Percentiles rank a stretch among this genome's conserved stretches.
phyloP scores from a whole-genome alignment of 2,888 invertebrate species.

The Auanema freiburgensis region DNA sequence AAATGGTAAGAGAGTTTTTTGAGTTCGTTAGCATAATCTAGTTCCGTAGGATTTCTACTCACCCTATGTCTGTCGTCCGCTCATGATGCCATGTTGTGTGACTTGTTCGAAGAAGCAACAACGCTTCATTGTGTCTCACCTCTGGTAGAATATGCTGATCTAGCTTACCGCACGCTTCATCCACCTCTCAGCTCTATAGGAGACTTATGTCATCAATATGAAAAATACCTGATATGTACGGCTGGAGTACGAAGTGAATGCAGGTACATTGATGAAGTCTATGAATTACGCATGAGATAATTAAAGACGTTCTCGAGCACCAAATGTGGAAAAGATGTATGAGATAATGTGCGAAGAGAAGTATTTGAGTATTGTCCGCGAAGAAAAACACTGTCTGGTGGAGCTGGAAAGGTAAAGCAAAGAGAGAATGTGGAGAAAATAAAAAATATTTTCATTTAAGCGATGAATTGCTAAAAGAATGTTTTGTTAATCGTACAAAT shows the following conservation, averaged over 20 bases:
- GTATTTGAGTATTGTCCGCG: slow-evolving; percentile 38
- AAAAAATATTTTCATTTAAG: slow-evolving; percentile 18
- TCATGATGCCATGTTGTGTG: slow-evolving; percentile 25
- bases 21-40: not conserved
- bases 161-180: slow-evolving; percentile 34
- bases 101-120: slow-evolving; percentile 44
- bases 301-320: slow-evolving; percentile 36
- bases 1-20: not conserved
- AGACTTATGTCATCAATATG: slow-evolving; percentile 43
- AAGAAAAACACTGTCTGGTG: slow-evolving; percentile 43
- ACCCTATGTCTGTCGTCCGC: not conserved
- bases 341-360: slow-evolving; percentile 49
- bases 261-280: slow-evolving; percentile 35
- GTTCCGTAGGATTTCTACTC: not conserved
- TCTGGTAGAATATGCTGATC: slow-evolving; percentile 41
- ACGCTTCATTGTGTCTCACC: slow-evolving; percentile 44
- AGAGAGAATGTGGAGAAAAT: not conserved
- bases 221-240: slow-evolving; percentile 48
- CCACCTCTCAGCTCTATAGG: slow-evolving; percentile 40
- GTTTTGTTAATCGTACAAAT: slow-evolving; percentile 47
- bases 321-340: slow-evolving; percentile 51
- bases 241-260: slow-evolving; percentile 42
- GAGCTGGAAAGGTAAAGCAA: slow-evolving; percentile 28
- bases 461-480: slow-evolving; percentile 36
- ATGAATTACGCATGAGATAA: not conserved